Evolutionary conservation across 2,113 vertebrate genomes (phyloP).

Genomic region (Prionailurus bengalensis): DNA sequence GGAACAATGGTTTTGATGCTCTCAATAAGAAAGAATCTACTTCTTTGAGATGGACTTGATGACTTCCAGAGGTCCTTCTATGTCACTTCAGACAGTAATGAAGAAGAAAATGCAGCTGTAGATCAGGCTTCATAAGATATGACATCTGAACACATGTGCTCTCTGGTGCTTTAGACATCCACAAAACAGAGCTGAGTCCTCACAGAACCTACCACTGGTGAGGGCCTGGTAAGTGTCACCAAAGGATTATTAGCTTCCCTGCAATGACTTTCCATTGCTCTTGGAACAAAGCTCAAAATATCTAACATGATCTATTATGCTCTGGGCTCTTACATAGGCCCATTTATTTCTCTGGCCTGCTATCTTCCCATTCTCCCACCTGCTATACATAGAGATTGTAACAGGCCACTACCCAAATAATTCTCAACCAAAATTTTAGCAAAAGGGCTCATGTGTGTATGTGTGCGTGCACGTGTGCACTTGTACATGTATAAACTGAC

Average conservation of each 20-base stretch:
- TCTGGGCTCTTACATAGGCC: not conserved
- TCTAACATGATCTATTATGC: not conserved
- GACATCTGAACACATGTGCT: not conserved
- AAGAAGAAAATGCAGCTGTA: not conserved
- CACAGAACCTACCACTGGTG: not conserved
- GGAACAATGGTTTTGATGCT: not conserved
- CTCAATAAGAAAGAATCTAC: not conserved
- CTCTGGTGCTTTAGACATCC: not conserved
- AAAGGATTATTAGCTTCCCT: not conserved
- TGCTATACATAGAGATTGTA: not conserved
- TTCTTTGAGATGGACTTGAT: not conserved
- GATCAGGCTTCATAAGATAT: not conserved
- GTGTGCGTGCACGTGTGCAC: not conserved
- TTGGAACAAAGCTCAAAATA: slow-evolving; percentile 18
- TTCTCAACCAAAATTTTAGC: not conserved
- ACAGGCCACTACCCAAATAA: not conserved
- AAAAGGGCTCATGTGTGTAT: not conserved
- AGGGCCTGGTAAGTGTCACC: not conserved
- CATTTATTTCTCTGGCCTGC: not conserved
- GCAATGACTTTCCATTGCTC: not conserved
- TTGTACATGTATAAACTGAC: not conserved
- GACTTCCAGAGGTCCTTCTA: not conserved
- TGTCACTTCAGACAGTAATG: not conserved
- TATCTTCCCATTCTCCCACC: not conserved
- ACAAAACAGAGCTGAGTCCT: not conserved